Percentiles rank a stretch among this genome's conserved stretches.
These are phyloP conservation scores for Pavo muticus DNA, from an alignment of 2,113 vertebrate species.

Conservation along the genomic window DNA sequence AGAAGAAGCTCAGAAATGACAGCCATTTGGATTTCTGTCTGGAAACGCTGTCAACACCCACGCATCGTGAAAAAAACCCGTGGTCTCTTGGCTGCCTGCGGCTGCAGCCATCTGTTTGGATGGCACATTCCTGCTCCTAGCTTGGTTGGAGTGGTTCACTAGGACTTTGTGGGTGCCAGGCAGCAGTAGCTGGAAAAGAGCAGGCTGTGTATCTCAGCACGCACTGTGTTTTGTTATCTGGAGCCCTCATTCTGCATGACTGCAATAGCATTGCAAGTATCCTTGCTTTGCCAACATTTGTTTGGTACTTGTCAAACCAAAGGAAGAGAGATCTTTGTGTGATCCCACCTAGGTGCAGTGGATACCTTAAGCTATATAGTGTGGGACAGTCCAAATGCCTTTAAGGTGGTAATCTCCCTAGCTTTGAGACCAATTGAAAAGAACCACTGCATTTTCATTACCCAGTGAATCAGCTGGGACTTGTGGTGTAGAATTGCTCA, in stretches of 20 bases:
- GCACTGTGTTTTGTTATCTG: background rate
- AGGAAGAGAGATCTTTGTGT: background rate
- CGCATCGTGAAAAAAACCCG: slow-evolving; percentile 5
- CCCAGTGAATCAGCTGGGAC: slow-evolving; percentile 1
- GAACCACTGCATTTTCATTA: slow-evolving; percentile 3
- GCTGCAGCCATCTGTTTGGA: slow-evolving; percentile 77
- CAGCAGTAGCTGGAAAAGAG: slow-evolving; percentile 62
- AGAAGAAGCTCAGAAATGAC: slow-evolving; percentile 57
- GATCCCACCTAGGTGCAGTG: background rate
- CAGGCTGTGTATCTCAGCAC: slow-evolving; percentile 51
- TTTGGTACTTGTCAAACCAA: background rate
- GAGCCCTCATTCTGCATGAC: background rate
- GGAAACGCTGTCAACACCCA: slow-evolving; percentile 70
- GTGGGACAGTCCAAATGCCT: background rate
- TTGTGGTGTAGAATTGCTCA: slow-evolving; percentile 2
- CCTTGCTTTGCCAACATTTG: background rate
- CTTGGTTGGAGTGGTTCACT: slow-evolving; percentile 68
- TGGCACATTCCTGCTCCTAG: slow-evolving; percentile 67
- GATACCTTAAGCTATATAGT: background rate
- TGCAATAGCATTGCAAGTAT: background rate
- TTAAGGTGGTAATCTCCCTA: background rate
- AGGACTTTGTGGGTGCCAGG: slow-evolving; percentile 64
- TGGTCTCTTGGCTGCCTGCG: slow-evolving; percentile 66
- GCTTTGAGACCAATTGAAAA: background rate
- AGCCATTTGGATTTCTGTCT: slow-evolving; percentile 73